Base-by-base conservation (phyloP, 2,113 vertebrate species). In the Aythya baeri region DNA sequence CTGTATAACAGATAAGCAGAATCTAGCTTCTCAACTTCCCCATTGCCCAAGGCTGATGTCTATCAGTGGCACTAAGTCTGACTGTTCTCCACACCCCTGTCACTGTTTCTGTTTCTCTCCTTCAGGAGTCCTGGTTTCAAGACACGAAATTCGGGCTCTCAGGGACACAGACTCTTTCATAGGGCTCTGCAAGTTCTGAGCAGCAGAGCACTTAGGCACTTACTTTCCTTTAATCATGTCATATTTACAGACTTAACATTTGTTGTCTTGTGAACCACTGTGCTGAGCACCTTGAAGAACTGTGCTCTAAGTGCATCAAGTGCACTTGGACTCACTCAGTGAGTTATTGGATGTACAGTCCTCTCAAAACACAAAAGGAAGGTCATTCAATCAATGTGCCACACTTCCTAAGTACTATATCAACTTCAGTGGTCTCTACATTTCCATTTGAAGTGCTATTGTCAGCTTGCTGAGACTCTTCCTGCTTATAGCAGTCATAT, bases 401-500 rank as follows among this genome's bases (percentile, higher is more conserved):
- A 87, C 68, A 49, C 58, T 92, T 95, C 38, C 44, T 79, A 86
- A 90, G 66, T 63, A 92, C 43, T 36, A 65, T 50, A 74, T 88
- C 86, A 88, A 78, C 86, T 86, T 81, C 89, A 74, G 31, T 66
- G 31, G 27, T 87, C 32, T 93, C 81, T 83, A 59, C 58, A 86
- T 95, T 94, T 89, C 54, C 25, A 68, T 87, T 85, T 93, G 36
- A 93, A 95, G 73, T 88, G 66, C 84, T 86, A 88, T 34, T 91
- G 61, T 88, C 88, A 94, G 92, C 44, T 86, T 96, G 77, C 83
- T 80, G 74, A 92, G 92, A 62, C 34, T 86, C 50, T 83, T 72
- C n/a, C 41, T 90, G 55, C 76, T 92, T 91, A 70, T 61, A 83
- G 27, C 34, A 84, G 88, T 74, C 63, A 31, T 75, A 89, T 84